Evolutionary conservation across 2,797 vertebrate genomes (phyloP).

Genomic region (Typhlichthys eigenmanni): DNA sequence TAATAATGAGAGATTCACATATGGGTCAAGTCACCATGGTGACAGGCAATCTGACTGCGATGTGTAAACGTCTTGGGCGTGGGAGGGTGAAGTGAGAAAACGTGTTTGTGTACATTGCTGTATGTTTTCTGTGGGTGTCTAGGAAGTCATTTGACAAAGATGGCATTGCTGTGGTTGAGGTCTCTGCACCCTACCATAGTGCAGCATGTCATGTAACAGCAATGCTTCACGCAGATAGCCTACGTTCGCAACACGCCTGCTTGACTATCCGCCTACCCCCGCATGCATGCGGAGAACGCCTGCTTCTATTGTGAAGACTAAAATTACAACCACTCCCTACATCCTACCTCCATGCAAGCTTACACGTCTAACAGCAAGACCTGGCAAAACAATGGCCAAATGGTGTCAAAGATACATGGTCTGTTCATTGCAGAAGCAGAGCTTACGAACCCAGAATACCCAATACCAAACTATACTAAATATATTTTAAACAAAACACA

Average conservation of each 20-base stretch:
- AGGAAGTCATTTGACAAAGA: constrained; percentile 55
- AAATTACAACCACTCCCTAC: too few relatives aligned
- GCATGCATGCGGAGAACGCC: not conserved
- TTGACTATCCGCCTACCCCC: not conserved
- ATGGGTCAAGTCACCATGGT: constrained; percentile 23
- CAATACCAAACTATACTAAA: too few relatives aligned
- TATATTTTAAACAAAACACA: too few relatives aligned
- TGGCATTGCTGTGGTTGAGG: constrained; percentile 53
- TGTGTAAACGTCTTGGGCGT: constrained; percentile 26
- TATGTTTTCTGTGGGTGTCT: constrained; percentile 32
- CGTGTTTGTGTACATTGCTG: constrained; percentile 21
- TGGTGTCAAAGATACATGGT: too few relatives aligned
- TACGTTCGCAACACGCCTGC: not conserved
- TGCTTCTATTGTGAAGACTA: too few relatives aligned
- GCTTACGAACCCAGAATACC: too few relatives aligned
- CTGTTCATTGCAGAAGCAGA: too few relatives aligned
- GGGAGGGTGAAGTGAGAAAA: constrained; percentile 34
- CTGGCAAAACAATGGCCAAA: too few relatives aligned
- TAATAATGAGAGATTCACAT: constrained; percentile 25
- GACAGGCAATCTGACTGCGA: constrained; percentile 25
- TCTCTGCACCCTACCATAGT: constrained; percentile 28
- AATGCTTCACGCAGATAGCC: not conserved
- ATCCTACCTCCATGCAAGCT: not conserved
- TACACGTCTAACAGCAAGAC: too few relatives aligned
- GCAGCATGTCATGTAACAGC: not conserved